Evolutionary conservation across 1,140 invertebrate genomes (phyloP).

Genomic region (Scylla paramamosain): DNA sequence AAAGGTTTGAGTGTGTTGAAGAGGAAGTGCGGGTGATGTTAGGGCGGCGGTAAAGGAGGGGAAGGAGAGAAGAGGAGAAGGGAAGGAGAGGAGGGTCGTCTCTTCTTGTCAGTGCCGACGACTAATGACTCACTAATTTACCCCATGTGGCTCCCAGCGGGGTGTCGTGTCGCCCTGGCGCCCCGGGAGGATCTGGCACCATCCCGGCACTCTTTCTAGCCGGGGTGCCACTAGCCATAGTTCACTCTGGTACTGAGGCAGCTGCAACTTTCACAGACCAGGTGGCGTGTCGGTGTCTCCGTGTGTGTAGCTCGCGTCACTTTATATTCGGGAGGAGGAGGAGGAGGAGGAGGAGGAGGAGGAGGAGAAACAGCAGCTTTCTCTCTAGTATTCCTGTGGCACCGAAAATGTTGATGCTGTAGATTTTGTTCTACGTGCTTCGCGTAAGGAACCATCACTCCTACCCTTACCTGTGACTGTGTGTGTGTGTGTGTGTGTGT

Average conservation of each 20-base stretch:
- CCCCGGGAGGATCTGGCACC: slow-evolving; percentile 60
- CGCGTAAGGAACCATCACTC: not conserved
- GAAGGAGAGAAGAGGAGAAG: not conserved
- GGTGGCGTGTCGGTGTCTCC: not conserved
- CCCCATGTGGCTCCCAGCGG: slow-evolving; percentile 73
- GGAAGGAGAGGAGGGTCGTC: not conserved
- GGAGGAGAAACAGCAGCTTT: too few species aligned
- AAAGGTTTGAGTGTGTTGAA: not conserved
- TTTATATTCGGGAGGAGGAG: not conserved
- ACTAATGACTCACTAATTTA: slow-evolving; percentile 74
- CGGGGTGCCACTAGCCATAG: slow-evolving; percentile 47
- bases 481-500: too few species aligned
- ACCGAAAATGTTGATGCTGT: not conserved
- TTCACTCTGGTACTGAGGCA: not conserved
- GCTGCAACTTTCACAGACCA: not conserved
- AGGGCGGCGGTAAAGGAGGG: slow-evolving; percentile 1
- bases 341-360: not conserved
- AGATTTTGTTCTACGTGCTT: not conserved
- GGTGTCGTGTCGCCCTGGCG: slow-evolving; percentile 70
- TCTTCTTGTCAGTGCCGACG: slow-evolving; percentile 71
- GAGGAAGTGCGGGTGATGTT: not conserved
- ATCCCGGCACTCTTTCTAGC: slow-evolving; percentile 54
- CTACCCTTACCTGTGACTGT: not conserved
- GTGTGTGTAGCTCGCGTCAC: not conserved
- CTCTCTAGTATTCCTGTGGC: too few species aligned